Evolutionary conservation across 2,888 invertebrate species (phyloP).

Genomic region (Vesta saturnalis): DNA sequence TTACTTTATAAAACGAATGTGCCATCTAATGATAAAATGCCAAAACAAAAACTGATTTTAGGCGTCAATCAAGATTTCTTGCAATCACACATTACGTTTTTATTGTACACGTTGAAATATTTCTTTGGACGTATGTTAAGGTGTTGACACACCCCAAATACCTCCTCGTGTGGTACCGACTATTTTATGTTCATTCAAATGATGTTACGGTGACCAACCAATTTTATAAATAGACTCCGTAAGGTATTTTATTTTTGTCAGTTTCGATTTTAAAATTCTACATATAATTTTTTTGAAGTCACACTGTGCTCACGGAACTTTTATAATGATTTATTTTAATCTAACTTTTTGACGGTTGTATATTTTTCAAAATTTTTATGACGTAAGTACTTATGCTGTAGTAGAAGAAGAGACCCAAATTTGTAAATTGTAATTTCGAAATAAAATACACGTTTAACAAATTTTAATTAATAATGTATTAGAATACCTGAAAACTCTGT

Average conservation of each 20-base stretch:
- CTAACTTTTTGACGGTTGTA: neutral
- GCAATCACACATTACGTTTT: neutral
- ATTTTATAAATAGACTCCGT: conserved; percentile 32
- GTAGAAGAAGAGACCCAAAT: too few relatives aligned
- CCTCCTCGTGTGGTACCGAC: conserved; percentile 21
- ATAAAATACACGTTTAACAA: too few relatives aligned
- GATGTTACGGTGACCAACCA: conserved; percentile 32
- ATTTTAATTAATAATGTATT: too few relatives aligned
- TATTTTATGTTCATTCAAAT: conserved; percentile 35
- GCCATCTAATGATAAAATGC: conserved; percentile 20
- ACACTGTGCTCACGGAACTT: neutral
- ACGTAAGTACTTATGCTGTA: too few relatives aligned
- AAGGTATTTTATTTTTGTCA: conserved; percentile 20
- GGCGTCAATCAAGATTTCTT: neutral
- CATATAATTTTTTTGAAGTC: conserved; percentile 12
- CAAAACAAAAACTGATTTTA: neutral
- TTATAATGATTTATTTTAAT: neutral
- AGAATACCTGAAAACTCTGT: too few relatives aligned
- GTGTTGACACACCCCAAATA: conserved; percentile 32
- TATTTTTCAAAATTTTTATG: too few relatives aligned
- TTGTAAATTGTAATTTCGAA: too few relatives aligned
- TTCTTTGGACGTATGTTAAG: conserved; percentile 16
- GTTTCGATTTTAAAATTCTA: conserved; percentile 16
- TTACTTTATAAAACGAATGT: conserved; percentile 25
- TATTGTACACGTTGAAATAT: neutral